Percentiles rank a stretch among this genome's conserved stretches.
Evolutionary conservation across 2,113 vertebrate species (phyloP).

Genomic region (Laticauda laticaudata): DNA sequence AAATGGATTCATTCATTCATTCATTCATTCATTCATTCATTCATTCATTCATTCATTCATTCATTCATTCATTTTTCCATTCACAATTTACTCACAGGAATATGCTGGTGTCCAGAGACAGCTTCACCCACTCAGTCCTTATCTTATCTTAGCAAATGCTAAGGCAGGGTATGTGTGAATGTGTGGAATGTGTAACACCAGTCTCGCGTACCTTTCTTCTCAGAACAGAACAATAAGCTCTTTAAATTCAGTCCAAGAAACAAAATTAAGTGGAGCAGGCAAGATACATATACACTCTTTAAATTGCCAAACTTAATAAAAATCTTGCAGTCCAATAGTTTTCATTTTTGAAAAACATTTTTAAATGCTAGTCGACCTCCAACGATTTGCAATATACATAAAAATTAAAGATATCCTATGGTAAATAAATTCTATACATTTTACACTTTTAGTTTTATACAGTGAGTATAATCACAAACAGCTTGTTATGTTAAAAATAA

Average conservation of each 20-base stretch:
- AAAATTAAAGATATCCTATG: not conserved
- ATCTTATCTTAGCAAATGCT: not conserved
- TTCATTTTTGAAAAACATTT: not conserved
- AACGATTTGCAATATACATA: not conserved
- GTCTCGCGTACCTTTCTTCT: no score
- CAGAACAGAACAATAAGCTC: no score
- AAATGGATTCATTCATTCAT: not conserved
- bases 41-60: no score
- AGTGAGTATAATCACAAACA: not conserved
- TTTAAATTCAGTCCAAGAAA: not conserved
- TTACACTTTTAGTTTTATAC: not conserved
- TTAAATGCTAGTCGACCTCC: not conserved
- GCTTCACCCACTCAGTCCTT: not conserved
- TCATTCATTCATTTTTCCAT: not conserved
- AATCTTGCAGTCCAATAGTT: not conserved
- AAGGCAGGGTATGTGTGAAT: not conserved
- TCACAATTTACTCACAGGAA: not conserved
- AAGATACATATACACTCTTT: not conserved
- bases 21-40: not conserved
- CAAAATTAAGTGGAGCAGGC: not conserved
- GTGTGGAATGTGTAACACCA: no score
- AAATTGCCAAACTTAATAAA: not conserved
- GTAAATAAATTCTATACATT: not conserved
- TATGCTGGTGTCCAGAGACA: not conserved
- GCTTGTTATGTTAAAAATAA: not conserved